Conservation (phyloP, 2,113 vertebrate genomes). For the Antigone vipio region DNA sequence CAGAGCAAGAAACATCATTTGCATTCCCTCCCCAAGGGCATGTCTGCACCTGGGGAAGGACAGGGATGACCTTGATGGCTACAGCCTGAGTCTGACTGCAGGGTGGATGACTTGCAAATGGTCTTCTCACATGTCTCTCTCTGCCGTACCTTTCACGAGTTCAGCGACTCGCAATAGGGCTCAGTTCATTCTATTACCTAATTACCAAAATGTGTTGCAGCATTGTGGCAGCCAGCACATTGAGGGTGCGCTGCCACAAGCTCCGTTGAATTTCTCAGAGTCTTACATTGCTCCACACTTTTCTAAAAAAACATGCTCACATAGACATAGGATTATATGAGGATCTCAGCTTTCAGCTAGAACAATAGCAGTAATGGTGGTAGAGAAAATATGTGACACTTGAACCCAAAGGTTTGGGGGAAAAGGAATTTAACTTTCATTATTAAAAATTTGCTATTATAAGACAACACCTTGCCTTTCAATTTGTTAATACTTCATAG, state of each 20-base stretch:
- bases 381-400: background rate
- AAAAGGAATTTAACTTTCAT: background rate
- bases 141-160: background rate
- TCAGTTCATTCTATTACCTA: background rate
- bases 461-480: background rate
- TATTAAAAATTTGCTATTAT: background rate
- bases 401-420: background rate
- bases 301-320: background rate
- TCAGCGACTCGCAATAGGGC: background rate
- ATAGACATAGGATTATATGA: background rate
- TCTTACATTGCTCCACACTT: background rate
- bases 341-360: background rate
- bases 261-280: background rate
- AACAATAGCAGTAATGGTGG: background rate
- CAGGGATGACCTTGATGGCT: background rate
- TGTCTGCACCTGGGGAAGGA: background rate
- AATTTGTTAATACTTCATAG: background rate
- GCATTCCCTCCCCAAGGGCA: background rate
- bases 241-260: background rate
- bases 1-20: background rate
- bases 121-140: background rate
- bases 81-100: background rate
- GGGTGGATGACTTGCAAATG: background rate
- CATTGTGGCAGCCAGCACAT: fast-evolving
- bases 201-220: background rate